These are phyloP conservation scores for Drosophila monieri DNA, from an alignment of 2,888 invertebrate genomes.

Conservation along the genomic window DNA sequence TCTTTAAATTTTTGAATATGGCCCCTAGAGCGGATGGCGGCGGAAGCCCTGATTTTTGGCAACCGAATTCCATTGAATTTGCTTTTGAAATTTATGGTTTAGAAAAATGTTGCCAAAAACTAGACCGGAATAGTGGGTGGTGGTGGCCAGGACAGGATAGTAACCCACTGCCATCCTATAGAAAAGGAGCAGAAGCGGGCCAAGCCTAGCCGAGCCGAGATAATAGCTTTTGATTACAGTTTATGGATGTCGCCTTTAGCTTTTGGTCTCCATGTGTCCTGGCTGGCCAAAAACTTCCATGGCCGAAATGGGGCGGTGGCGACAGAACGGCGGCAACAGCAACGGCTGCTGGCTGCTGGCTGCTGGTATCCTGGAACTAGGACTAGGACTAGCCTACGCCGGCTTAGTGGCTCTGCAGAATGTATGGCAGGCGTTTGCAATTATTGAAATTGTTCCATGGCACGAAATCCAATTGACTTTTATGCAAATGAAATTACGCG, in stretches of 20 bases:
- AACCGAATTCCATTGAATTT: slow-evolving; percentile 72
- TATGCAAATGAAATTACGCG: slow-evolving; percentile 75
- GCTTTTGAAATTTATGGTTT: slow-evolving; percentile 67
- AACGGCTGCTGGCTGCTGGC: not conserved
- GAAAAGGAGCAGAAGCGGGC: slow-evolving; percentile 28
- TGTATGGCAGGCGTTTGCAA: slow-evolving; percentile 53
- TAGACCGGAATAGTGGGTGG: slow-evolving; percentile 45
- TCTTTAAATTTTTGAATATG: slow-evolving; percentile 44
- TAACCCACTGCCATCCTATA: not conserved
- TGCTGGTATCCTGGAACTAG: slow-evolving; percentile 8
- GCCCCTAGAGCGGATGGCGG: slow-evolving; percentile 5
- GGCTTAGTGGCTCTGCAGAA: slow-evolving; percentile 28
- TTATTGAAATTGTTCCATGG: slow-evolving; percentile 67
- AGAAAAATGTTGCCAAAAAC: slow-evolving; percentile 72
- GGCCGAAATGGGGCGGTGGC: slow-evolving; percentile 46
- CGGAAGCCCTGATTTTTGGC: slow-evolving; percentile 68
- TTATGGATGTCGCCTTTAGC: slow-evolving; percentile 77
- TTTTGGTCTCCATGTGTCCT: slow-evolving; percentile 34
- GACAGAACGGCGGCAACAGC: slow-evolving; percentile 61
- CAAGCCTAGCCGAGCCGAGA: slow-evolving; percentile 58
- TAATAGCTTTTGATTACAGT: slow-evolving; percentile 79
- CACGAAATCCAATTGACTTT: slow-evolving; percentile 73
- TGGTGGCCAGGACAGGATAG: not conserved
- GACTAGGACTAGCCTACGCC: slow-evolving; percentile 20
- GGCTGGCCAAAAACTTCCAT: slow-evolving; percentile 52